phyloP scores from a whole-genome alignment of 2,888 invertebrate species.

The Chymomyza amoena region DNA sequence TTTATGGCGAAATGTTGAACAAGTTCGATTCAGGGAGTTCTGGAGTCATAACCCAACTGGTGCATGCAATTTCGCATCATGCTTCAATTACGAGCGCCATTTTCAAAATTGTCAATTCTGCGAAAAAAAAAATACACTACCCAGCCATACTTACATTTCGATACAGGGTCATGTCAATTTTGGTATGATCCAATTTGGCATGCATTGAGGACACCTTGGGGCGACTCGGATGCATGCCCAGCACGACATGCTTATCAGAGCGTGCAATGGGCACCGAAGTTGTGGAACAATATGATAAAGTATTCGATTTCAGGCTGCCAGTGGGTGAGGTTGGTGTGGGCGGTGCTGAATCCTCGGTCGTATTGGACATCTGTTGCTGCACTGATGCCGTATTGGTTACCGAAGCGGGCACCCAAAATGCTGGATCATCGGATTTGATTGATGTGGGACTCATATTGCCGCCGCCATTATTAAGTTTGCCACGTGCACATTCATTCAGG shows the following conservation, averaged over 20 bases:
- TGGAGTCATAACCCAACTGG: no score
- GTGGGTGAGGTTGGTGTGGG: constrained; percentile 79
- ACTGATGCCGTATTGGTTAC: constrained; percentile 58
- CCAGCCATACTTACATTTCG: constrained; percentile 77
- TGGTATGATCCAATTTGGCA: constrained; percentile 83
- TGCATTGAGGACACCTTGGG: constrained; percentile 82
- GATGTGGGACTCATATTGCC: constrained; percentile 78
- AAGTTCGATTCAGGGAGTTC: no score
- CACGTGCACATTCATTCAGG: constrained; percentile 76
- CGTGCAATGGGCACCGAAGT: constrained; percentile 78
- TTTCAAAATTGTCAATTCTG: no score
- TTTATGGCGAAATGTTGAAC: no score
- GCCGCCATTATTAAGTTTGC: constrained; percentile 57
- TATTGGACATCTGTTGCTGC: constrained; percentile 67
- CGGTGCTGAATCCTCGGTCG: constrained; percentile 78
- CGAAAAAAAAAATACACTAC: no score
- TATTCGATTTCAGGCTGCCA: constrained; percentile 78
- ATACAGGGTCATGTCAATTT: constrained; percentile 82
- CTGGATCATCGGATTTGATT: constrained; percentile 77
- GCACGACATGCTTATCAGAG: constrained; percentile 81
- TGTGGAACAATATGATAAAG: constrained; percentile 76
- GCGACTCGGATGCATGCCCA: constrained; percentile 79
- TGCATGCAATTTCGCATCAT: no score
- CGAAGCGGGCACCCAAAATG: constrained; percentile 79
- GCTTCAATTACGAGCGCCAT: no score